A percentile compares a stretch with the other conserved stretches of the same genome.
phyloP scores from a whole-genome alignment of 2,888 invertebrate genomes.

The Laspeyria flexula region DNA sequence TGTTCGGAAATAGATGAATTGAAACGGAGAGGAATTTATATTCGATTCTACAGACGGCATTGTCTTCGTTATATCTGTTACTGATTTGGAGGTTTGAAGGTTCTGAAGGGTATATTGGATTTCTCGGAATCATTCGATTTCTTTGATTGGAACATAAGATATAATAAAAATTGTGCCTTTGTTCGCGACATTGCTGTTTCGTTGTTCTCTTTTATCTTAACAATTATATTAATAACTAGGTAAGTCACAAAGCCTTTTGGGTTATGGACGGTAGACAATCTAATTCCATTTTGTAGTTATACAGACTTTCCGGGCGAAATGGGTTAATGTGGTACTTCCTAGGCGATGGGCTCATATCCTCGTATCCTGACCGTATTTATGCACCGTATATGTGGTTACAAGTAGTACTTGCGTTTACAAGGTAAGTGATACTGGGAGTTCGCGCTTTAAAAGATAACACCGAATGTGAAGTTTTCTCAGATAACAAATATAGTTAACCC shows the following conservation, averaged over 20 bases:
- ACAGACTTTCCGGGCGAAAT: conserved; percentile 13
- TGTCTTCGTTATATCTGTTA: conserved; percentile 39
- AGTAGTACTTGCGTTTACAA: background rate
- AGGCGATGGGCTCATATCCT: conserved; percentile 20
- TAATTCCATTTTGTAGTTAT: conserved; percentile 15
- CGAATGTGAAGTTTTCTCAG: too few relatives aligned
- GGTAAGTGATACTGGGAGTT: background rate
- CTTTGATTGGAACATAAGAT: conserved; percentile 20
- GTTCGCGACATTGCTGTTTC: background rate
- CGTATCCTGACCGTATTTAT: conserved; percentile 2
- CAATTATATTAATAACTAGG: background rate
- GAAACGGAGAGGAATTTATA: conserved; percentile 41
- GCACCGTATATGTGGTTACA: conserved; percentile 2
- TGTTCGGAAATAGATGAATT: conserved; percentile 52
- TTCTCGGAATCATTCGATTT: conserved; percentile 18
- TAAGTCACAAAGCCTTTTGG: background rate
- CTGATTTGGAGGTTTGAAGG: conserved; percentile 31
- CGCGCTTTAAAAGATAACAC: too few relatives aligned
- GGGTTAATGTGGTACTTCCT: conserved; percentile 29
- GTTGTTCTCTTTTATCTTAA: background rate
- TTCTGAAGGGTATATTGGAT: conserved; percentile 11
- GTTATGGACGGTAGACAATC: background rate
- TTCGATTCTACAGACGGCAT: conserved; percentile 34
- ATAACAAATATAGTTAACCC: too few relatives aligned
- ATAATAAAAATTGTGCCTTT: background rate